These are phyloP conservation scores for Lonchura striata DNA, from an alignment of 2,113 vertebrate species.

Conservation along the genomic window DNA sequence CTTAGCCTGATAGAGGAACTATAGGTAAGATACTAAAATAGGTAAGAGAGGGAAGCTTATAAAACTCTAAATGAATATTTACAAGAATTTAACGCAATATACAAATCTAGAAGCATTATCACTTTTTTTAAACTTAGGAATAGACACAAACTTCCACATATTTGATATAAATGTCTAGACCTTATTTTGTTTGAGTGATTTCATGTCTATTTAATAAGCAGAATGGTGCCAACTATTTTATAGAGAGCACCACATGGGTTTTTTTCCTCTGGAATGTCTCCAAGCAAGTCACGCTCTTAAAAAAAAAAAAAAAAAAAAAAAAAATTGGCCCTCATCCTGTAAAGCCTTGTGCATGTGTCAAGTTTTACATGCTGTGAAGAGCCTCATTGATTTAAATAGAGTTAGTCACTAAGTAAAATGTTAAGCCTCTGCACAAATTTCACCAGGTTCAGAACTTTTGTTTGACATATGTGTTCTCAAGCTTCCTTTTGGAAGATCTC, in stretches of 20 bases:
- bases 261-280: conserved; percentile 5
- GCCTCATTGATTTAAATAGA: conserved; percentile 1
- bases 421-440: background rate
- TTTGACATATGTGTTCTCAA: background rate
- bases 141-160: background rate
- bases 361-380: conserved; percentile 12
- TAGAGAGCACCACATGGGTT: background rate
- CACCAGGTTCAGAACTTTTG: background rate
- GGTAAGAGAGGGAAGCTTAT: background rate
- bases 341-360: conserved; percentile 12
- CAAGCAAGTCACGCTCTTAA: conserved; percentile 27
- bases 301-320: background rate
- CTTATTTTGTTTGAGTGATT: conserved; percentile 20
- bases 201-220: conserved; percentile 22
- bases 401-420: background rate
- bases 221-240: conserved; percentile 25
- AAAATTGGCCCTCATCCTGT: background rate
- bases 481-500: background rate
- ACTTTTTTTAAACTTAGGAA: background rate
- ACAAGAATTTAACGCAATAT: background rate
- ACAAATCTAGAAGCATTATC: background rate
- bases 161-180: conserved; percentile 19
- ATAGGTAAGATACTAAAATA: background rate
- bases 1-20: background rate
- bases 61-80: background rate